These are phyloP conservation scores for Trachelipus rathkii DNA, from an alignment of 1,140 invertebrate genomes.

Conservation along the genomic window DNA sequence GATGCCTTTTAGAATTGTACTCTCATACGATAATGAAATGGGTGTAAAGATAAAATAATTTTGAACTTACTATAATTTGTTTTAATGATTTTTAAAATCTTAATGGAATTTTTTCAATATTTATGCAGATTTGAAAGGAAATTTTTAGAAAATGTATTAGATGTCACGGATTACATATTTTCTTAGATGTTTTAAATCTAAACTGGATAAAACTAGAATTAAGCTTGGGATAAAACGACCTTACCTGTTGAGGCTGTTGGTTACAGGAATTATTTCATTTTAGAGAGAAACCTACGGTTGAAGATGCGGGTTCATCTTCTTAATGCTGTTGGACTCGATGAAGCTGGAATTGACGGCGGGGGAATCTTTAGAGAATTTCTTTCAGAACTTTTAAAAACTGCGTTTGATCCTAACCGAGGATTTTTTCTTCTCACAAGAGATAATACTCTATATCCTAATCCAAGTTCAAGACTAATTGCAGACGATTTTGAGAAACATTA, in stretches of 20 bases:
- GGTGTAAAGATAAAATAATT: no score
- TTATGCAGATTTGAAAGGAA: no score
- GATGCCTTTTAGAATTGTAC: no score
- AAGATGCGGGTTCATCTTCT: conserved; percentile 84
- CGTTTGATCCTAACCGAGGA: conserved; percentile 94
- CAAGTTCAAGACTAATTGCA: conserved; percentile 75
- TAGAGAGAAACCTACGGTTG: conserved; percentile 78
- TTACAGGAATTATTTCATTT: no score
- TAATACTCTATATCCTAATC: conserved; percentile 92
- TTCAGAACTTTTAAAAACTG: conserved; percentile 84
- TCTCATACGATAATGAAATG: no score
- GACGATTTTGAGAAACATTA: conserved; percentile 86
- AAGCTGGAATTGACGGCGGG: conserved; percentile 94
- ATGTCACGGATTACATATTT: neutral
- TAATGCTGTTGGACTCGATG: conserved; percentile 82
- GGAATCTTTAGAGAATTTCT: conserved; percentile 85
- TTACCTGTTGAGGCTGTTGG: no score
- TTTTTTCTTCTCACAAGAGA: conserved; percentile 89
- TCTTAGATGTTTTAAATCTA: conserved; percentile 23
- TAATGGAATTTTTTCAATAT: no score
- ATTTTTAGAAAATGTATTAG: no score
- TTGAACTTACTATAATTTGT: no score
- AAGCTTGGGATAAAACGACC: no score
- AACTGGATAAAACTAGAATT: conserved; percentile 30
- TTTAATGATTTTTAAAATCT: no score